These are phyloP conservation scores for Solea senegalensis DNA, from an alignment of 2,113 vertebrate genomes.

Conservation along the genomic window DNA sequence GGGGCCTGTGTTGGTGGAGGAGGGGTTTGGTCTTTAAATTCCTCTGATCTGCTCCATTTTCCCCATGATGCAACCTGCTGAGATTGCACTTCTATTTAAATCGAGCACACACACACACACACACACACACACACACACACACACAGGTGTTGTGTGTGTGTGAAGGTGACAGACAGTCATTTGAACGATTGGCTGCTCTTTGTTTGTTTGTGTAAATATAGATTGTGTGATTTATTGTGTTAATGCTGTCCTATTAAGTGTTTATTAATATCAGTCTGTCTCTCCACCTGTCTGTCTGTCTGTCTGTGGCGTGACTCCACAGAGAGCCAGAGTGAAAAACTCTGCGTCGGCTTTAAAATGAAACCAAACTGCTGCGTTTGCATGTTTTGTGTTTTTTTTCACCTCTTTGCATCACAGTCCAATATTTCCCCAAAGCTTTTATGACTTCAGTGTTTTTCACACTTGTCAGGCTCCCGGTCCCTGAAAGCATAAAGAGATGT, in stretches of 20 bases:
- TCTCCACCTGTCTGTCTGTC: background rate
- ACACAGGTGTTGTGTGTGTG: background rate
- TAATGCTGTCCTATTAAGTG: slow-evolving; percentile 6
- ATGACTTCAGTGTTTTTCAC: background rate
- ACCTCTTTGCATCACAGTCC: background rate
- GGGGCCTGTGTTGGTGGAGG: background rate
- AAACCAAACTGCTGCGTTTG: slow-evolving; percentile 5
- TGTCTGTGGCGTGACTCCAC: background rate
- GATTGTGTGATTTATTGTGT: slow-evolving; percentile 47
- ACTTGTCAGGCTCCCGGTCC: background rate
- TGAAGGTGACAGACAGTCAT: slow-evolving; percentile 38
- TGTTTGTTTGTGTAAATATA: slow-evolving; percentile 35
- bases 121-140: background rate
- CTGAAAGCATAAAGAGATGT: no score
- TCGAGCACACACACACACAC: slow-evolving; percentile 31
- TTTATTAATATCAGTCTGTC: no score
- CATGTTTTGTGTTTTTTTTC: background rate
- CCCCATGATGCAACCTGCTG: slow-evolving; percentile 59
- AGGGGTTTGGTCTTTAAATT: slow-evolving; percentile 28
- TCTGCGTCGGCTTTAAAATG: background rate
- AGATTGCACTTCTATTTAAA: slow-evolving; percentile 67
- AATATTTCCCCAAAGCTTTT: background rate
- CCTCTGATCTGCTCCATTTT: slow-evolving; percentile 68
- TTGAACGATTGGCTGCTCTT: slow-evolving; percentile 22
- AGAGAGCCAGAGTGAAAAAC: background rate